A percentile compares a stretch with the other conserved stretches of the same genome.
Conservation (phyloP, 2,113 vertebrate species). For the Daboia siamensis region DNA sequence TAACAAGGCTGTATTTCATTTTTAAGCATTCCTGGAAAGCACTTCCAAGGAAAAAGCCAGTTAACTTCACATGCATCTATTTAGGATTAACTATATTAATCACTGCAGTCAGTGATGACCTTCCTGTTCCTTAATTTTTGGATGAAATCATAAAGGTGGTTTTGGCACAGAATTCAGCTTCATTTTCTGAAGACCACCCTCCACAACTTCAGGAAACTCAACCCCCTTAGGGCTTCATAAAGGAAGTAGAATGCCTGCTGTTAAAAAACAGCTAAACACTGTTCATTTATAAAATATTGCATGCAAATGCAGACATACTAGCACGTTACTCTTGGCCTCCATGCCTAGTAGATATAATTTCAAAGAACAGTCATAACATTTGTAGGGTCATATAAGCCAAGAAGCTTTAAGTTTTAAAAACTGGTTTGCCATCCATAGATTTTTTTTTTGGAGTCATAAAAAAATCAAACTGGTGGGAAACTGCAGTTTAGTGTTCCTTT, state of each 20-base stretch:
- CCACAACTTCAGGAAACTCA: background rate
- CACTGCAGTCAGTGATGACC: background rate
- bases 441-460: background rate
- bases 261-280: background rate
- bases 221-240: background rate
- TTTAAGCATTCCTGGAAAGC: background rate
- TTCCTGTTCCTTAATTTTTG: background rate
- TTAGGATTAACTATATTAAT: background rate
- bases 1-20: background rate
- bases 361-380: background rate
- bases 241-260: background rate
- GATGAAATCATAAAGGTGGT: background rate
- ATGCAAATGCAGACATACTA: background rate
- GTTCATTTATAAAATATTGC: background rate
- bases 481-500: background rate
- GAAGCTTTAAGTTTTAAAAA: background rate
- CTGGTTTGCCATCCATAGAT: background rate
- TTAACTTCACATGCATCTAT: background rate
- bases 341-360: background rate
- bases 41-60: background rate
- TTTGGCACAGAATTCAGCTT: background rate
- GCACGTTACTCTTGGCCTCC: background rate
- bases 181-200: background rate
- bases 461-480: background rate
- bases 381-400: background rate